phyloP scores from a whole-genome alignment of 2,797 vertebrate species.

The Labeo calbasu region DNA sequence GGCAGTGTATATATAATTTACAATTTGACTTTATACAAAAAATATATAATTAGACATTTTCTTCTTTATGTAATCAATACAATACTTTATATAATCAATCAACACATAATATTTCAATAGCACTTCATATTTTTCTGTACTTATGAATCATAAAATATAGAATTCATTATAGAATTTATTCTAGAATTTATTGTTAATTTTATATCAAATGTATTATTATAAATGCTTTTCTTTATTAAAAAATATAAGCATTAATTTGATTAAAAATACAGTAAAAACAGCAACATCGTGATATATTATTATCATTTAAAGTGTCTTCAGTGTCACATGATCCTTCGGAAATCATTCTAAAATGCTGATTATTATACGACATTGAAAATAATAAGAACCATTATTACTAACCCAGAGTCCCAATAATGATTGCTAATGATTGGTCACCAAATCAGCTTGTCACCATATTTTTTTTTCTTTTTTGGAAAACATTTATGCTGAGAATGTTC shows the following conservation, averaged over 20 bases:
- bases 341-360: not conserved
- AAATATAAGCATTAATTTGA: not conserved
- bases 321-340: not conserved
- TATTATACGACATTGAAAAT: not conserved
- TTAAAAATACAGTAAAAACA: not conserved
- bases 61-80: not conserved
- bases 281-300: not conserved
- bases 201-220: not conserved
- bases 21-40: too few species aligned
- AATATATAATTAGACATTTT: not conserved
- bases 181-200: not conserved
- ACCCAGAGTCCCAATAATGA: too few species aligned
- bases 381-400: not conserved
- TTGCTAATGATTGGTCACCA: too few species aligned
- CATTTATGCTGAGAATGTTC: constrained; percentile 7
- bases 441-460: too few species aligned
- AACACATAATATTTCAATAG: not conserved
- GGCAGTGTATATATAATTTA: too few species aligned
- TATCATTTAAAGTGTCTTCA: not conserved
- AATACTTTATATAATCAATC: not conserved
- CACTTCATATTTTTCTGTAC: not conserved
- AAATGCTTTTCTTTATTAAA: not conserved
- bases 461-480: not conserved
- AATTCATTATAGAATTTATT: not conserved
- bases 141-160: not conserved